These are phyloP conservation scores for Drosophila aldrichi DNA, from an alignment of 2,888 invertebrate genomes.

Conservation along the genomic window DNA sequence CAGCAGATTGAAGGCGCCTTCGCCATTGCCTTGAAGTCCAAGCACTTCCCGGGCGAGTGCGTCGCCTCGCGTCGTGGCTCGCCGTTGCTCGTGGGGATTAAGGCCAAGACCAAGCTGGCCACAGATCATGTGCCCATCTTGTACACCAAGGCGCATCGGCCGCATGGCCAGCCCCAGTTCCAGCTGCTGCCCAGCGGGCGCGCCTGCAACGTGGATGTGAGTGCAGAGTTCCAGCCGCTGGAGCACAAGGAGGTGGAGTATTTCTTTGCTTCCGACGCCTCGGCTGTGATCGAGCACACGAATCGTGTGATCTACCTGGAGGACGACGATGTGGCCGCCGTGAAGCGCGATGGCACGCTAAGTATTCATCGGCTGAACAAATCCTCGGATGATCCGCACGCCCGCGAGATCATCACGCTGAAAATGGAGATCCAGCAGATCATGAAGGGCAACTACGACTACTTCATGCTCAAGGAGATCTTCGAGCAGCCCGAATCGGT, in stretches of 20 bases:
- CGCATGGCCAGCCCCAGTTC: conserved; percentile 88
- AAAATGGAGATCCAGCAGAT: conserved; percentile 99
- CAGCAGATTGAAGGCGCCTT: conserved; percentile 99
- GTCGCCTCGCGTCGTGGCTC: conserved; percentile 98
- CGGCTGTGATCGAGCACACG: conserved; percentile 99
- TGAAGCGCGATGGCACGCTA: conserved; percentile 96
- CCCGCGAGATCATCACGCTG: conserved; percentile 97
- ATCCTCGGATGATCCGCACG: conserved; percentile 92
- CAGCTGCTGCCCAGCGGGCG: conserved; percentile 79
- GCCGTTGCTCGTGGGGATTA: conserved; percentile 98
- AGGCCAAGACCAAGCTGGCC: conserved; percentile 96
- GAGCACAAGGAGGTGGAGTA: conserved; percentile 98
- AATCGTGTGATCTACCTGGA: conserved; percentile 99
- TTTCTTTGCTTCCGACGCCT: conserved; percentile 99
- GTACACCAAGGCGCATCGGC: conserved; percentile 89
- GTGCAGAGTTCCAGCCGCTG: conserved; percentile 95
- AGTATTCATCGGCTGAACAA: conserved; percentile 97
- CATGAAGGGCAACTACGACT: conserved; percentile 99
- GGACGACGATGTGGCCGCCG: conserved; percentile 98
- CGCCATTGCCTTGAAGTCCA: conserved; percentile 98
- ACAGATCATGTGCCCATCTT: conserved; percentile 99
- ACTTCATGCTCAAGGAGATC: conserved; percentile 99
- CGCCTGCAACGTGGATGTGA: conserved; percentile 87
- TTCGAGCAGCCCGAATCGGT: conserved; percentile 99
- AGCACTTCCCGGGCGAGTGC: conserved; percentile 97